Conservation (phyloP, 2,113 vertebrate genomes). For the Columba janthina region DNA sequence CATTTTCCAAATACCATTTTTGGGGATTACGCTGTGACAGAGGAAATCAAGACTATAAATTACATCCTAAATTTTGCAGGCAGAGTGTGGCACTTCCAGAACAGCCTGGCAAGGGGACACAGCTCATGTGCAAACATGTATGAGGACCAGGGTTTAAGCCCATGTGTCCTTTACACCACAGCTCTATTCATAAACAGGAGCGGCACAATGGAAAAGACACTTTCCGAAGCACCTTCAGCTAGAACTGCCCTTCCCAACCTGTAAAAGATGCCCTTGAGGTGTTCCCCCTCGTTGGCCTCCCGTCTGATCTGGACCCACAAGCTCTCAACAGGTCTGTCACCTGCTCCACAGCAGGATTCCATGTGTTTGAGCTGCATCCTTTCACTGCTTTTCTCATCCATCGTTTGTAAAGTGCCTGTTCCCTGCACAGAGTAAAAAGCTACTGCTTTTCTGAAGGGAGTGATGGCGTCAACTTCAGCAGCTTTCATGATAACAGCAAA, state of each 20-base stretch:
- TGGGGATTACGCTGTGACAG: neutral
- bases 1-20: neutral
- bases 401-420: neutral
- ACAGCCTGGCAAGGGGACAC: neutral
- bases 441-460: neutral
- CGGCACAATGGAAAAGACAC: neutral
- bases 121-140: neutral
- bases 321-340: neutral
- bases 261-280: neutral
- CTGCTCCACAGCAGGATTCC: neutral
- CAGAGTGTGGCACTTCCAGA: neutral
- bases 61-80: neutral
- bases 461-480: neutral
- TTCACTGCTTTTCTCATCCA: too few species aligned
- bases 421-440: neutral
- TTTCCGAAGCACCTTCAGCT: neutral
- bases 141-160: neutral
- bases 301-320: neutral
- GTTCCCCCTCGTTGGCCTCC: neutral
- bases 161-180: neutral
- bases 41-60: neutral
- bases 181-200: neutral
- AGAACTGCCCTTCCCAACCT: neutral
- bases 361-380: neutral
- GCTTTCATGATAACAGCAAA: neutral